Conservation (phyloP, 2,888 invertebrate species). For the Harmothoe impar region DNA sequence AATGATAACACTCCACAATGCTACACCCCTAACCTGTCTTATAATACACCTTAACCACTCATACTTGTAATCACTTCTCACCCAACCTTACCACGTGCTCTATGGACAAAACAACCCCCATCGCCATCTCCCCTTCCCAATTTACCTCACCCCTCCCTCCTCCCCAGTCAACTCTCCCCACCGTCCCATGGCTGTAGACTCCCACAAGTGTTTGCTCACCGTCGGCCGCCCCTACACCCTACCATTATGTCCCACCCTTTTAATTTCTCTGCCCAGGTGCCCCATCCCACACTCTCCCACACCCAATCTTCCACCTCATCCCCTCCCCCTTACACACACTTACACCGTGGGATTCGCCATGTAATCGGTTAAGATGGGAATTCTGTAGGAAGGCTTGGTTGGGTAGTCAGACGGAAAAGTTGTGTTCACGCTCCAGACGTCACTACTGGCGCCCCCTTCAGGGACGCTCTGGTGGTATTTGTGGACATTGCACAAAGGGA, state of each 20-base stretch:
- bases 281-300: conserved; percentile 31
- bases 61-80: conserved; percentile 16
- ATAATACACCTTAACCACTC: background rate
- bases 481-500: background rate
- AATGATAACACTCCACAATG: conserved; percentile 1
- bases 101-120: background rate
- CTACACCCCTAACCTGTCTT: too few relatives aligned
- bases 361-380: background rate
- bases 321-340: conserved; percentile 18
- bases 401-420: background rate
- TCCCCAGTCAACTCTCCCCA: too few relatives aligned
- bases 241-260: background rate
- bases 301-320: background rate
- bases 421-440: background rate
- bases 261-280: background rate
- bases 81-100: background rate
- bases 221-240: background rate
- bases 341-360: background rate
- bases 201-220: conserved; percentile 4
- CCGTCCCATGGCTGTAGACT: too few relatives aligned
- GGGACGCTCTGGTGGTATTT: conserved; percentile 22
- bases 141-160: too few relatives aligned
- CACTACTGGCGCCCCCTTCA: background rate
- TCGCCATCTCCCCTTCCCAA: background rate
- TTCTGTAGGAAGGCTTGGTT: background rate